These are phyloP conservation scores for Copsychus sechellarum DNA, from an alignment of 2,113 vertebrate species.

Conservation along the genomic window DNA sequence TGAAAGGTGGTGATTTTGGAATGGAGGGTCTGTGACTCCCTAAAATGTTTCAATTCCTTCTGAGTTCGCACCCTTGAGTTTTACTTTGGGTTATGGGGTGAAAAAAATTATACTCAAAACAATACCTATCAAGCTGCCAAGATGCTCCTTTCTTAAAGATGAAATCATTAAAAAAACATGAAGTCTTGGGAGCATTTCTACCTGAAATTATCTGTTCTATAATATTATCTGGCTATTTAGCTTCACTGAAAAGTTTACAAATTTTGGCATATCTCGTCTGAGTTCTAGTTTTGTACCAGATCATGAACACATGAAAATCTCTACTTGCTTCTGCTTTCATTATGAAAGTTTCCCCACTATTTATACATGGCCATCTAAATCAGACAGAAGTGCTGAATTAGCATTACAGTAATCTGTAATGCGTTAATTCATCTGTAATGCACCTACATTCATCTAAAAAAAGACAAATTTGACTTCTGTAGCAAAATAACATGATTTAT, in stretches of 20 bases:
- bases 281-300: background rate
- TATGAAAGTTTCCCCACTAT: background rate
- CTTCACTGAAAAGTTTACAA: background rate
- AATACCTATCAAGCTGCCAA: background rate
- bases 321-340: conserved; percentile 31
- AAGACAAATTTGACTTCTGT: background rate
- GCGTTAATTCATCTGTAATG: background rate
- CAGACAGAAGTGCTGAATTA: background rate
- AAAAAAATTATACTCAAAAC: background rate
- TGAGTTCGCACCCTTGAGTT: background rate
- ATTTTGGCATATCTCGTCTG: background rate
- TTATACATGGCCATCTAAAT: background rate
- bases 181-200: background rate
- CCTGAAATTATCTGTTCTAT: background rate
- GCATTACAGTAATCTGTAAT: background rate
- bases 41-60: conserved; percentile 35
- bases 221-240: background rate
- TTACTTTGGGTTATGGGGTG: background rate
- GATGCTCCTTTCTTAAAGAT: background rate
- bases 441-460: background rate
- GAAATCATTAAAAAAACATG: background rate
- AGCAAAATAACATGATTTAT: background rate
- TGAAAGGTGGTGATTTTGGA: conserved; percentile 50
- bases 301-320: background rate
- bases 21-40: background rate